Base-by-base conservation (phyloP, 2,797 vertebrate species). In the Craterocephalus amniculus region DNA sequence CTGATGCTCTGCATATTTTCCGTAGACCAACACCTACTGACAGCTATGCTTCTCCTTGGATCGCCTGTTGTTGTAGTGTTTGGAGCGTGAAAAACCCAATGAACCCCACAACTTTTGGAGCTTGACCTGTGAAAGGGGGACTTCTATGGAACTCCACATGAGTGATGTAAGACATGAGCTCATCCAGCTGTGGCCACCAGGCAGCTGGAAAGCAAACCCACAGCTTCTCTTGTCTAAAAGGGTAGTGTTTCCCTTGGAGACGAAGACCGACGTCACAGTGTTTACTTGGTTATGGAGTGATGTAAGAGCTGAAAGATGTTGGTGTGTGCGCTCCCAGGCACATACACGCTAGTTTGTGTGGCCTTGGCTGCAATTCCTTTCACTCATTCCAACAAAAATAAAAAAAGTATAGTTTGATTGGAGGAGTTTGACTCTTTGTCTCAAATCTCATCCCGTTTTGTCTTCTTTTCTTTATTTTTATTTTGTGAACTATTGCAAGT, bases 81-180 rank as follows among this genome's bases (percentile, higher is more conserved):
- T 29, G n/a, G 48, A 27, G 22, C 38, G 63, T 55, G 22, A 32
- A 34, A 59, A 83, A 64, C 58, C 29, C 62, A 2, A 7, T 4
- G 56, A 24, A 22, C 45, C 29, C 43, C 51, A 20, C 4, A 38
- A 68, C 58, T 63, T 72, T 72, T 52, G 49, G 45, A 63, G 64
- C 51, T 38, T 38, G 43, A 87, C 65, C 72, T 52, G 56, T 70
- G 35, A 72, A 67, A 72, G 35, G 61, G 57, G 11, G 29, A 79
- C 79, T 83, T 81, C 63, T 85, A 70, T 72, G 75, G 80, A 69
- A 76, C 70, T 83, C 76, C 78, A 4, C 64, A 3, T 9, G 36
- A 74, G 76, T 80, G 81, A 83, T 78, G 79, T 90, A 72, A 88
- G 61, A 65, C 63, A 76, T 89, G 75, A 89, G 85, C 62, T 87